phyloP scores from a whole-genome alignment of 2,888 invertebrate genomes.

The Idaea dimidiata region DNA sequence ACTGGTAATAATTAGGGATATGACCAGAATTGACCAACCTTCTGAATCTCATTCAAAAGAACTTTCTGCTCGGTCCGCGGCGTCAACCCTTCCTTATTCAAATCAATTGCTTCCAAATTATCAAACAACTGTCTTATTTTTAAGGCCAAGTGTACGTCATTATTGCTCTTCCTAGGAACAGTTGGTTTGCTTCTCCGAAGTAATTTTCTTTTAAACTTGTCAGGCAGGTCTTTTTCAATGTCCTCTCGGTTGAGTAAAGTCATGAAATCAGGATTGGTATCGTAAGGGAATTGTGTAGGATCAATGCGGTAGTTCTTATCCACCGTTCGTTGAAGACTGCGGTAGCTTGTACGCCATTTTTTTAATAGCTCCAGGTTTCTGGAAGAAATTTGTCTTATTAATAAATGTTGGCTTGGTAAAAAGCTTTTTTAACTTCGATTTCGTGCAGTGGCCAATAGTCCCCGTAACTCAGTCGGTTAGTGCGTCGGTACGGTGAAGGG shows the following conservation, averaged over 20 bases:
- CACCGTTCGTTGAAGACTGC: slow-evolving; percentile 40
- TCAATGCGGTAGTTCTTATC: slow-evolving; percentile 43
- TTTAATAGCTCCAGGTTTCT: slow-evolving; percentile 69
- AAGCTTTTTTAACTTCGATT: too few relatives aligned
- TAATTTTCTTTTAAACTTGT: slow-evolving; percentile 61
- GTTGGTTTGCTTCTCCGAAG: slow-evolving; percentile 49
- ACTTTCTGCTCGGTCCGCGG: slow-evolving; percentile 78
- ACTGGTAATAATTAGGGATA: background rate
- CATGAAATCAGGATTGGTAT: slow-evolving; percentile 79
- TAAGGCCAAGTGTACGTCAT: slow-evolving; percentile 63
- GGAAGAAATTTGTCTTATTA: slow-evolving; percentile 14
- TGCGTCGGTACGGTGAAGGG: too few relatives aligned
- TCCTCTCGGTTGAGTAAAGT: slow-evolving; percentile 72
- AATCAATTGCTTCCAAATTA: slow-evolving; percentile 65
- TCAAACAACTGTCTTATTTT: slow-evolving; percentile 70
- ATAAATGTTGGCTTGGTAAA: too few relatives aligned
- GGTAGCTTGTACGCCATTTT: slow-evolving; percentile 77
- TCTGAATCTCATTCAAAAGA: slow-evolving; percentile 80
- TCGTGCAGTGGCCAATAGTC: too few relatives aligned
- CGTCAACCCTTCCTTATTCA: slow-evolving; percentile 62
- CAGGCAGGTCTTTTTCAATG: slow-evolving; percentile 70
- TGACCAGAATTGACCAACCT: slow-evolving; percentile 56
- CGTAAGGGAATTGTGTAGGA: slow-evolving; percentile 70
- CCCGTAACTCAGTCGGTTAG: too few relatives aligned
- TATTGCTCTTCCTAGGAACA: slow-evolving; percentile 56